phyloP scores from a whole-genome alignment of 2,797 vertebrate genomes.

The Galagoides demidoff region DNA sequence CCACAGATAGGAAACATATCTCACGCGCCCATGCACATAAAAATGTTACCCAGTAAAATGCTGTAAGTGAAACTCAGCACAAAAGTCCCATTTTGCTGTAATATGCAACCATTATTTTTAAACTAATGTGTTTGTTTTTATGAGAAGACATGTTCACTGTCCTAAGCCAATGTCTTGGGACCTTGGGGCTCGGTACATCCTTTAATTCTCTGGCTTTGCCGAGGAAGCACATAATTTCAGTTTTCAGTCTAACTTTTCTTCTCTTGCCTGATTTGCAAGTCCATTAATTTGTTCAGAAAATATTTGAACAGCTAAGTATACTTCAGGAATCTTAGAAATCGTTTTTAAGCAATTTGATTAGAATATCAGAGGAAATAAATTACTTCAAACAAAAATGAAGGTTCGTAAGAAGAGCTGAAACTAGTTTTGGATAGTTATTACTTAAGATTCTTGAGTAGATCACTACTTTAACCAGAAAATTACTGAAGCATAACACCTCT shows the following conservation, averaged over 20 bases:
- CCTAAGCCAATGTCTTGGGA: background rate
- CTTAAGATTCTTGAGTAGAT: background rate
- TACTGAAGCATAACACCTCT: background rate
- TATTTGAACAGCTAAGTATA: slow-evolving; percentile 43
- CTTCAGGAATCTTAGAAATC: background rate
- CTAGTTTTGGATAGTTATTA: background rate
- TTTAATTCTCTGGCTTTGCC: slow-evolving; percentile 23
- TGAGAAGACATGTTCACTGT: background rate
- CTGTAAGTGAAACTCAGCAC: background rate
- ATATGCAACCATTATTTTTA: slow-evolving; percentile 26
- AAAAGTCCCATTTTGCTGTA: background rate
- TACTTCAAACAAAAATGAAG: slow-evolving; percentile 46
- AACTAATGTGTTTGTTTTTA: background rate
- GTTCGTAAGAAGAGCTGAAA: slow-evolving; percentile 1
- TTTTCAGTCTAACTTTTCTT: slow-evolving; percentile 48
- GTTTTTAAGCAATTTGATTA: slow-evolving; percentile 57
- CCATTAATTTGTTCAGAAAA: slow-evolving; percentile 63
- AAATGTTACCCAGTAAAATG: background rate
- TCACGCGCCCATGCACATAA: background rate
- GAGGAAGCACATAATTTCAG: background rate
- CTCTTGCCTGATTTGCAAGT: slow-evolving; percentile 55
- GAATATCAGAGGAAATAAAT: slow-evolving; percentile 45
- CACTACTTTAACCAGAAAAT: background rate
- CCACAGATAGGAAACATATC: background rate
- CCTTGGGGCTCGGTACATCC: background rate